Evolutionary conservation across 2,113 vertebrate species (phyloP), one percentile per base, ranked within the genome.

Genomic region (Embiotoca jacksoni): DNA sequence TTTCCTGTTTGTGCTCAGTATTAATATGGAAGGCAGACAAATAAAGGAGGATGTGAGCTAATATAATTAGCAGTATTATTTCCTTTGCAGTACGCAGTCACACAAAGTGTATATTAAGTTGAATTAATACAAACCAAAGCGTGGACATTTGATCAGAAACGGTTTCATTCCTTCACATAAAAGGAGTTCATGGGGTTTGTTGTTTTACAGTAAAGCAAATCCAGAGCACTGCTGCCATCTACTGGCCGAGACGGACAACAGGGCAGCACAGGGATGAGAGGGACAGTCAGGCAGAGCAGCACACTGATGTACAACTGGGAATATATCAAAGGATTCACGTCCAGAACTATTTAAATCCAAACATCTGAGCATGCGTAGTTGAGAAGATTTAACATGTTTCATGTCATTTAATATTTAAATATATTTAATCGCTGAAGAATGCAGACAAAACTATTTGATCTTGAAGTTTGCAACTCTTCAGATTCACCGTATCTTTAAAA

Each of bases 211-310:
- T 2, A 32, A 44, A 71, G 23, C 47, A 83, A 88, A 85, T 4
- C 78, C 74, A 81, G 88, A 80, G 69, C 73, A 50, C 88, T 94
- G 92, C 92, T 92, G 87, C 93, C 93, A 92, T 91, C 93, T 94
- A 75, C 88, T 92, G 93, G 91, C 6, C 49, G 0, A 39, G 3
- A 5, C 1, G 0, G 44, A 55, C 54, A 59, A 44, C 64, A 75
- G 47, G 54, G 6, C 78, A 60, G 68, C 68, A 36, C 10, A 9
- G 37, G 7, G 63, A 0, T 0, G 47, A 23, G 13, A 57, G n/a
- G 11, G 41, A 9, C 56, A 15, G 14, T 7, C 41, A 56, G 30
- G 23, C 39, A 75, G 16, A 56, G 64, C 41, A 15, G 9, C 72
- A 32, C 0, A 0, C 11, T 46, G 52, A 57, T n/a, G 30, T 10